Evolutionary conservation across 2,113 vertebrate genomes (phyloP).

Genomic region (Daubentonia madagascariensis): DNA sequence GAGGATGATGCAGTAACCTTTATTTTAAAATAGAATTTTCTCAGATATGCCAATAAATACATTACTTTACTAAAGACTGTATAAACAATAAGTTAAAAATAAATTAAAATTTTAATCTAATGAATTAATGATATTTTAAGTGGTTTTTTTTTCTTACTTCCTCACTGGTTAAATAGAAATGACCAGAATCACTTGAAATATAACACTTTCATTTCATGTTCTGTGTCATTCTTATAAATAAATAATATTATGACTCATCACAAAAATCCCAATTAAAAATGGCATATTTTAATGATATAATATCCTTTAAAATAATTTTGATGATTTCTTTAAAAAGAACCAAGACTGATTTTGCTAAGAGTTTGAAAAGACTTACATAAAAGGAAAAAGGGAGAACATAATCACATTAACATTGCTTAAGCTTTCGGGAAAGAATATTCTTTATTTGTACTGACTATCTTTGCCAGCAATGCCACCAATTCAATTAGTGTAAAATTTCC

Average conservation of each 20-base stretch:
- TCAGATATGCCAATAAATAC: background rate
- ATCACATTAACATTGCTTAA: background rate
- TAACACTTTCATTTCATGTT: background rate
- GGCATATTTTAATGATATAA: background rate
- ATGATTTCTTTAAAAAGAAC: background rate
- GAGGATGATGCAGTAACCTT: background rate
- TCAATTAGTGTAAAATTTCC: background rate
- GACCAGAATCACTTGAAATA: background rate
- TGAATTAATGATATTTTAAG: background rate
- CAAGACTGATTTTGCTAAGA: background rate
- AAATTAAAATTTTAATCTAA: background rate
- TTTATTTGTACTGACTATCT: background rate
- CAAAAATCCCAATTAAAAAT: background rate
- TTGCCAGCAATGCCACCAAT: background rate
- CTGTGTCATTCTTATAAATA: background rate
- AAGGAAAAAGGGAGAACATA: background rate
- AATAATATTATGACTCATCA: background rate
- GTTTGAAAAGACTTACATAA: background rate
- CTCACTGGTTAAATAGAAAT: background rate
- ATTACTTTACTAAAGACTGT: background rate
- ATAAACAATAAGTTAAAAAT: background rate
- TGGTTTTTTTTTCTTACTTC: background rate
- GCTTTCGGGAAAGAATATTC: background rate
- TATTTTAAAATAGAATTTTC: background rate
- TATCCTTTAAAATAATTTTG: background rate